phyloP scores from a whole-genome alignment of 2,113 vertebrate species.

The Synodontis membranacea region DNA sequence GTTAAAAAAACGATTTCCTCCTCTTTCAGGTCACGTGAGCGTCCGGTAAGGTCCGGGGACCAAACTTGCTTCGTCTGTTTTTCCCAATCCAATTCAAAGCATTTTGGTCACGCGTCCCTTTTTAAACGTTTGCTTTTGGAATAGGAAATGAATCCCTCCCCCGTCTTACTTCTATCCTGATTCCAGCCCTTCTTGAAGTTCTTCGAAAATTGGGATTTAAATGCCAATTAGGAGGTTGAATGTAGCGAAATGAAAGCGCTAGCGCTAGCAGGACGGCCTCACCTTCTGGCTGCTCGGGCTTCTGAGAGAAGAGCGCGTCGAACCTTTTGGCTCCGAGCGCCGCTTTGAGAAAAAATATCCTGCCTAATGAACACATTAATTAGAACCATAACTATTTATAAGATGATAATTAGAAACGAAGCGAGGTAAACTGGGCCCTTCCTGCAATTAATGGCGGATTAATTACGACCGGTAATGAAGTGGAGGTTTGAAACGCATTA shows the following conservation, averaged over 20 bases:
- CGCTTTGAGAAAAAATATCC: constrained; percentile 98
- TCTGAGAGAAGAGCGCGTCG: constrained; percentile 88
- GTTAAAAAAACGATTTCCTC: not conserved
- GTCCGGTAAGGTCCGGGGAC: constrained; percentile 8
- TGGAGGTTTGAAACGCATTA: constrained; percentile 99
- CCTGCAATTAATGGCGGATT: constrained; percentile 99
- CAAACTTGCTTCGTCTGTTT: not conserved
- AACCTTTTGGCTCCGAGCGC: constrained; percentile 98
- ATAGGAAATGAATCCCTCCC: constrained; percentile 63
- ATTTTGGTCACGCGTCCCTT: not conserved
- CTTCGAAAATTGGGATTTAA: constrained; percentile 99
- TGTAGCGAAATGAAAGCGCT: constrained; percentile 99
- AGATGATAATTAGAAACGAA: constrained; percentile 99
- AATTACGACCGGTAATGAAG: constrained; percentile 99
- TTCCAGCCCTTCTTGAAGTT: constrained; percentile 95
- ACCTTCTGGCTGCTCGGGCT: constrained; percentile 99
- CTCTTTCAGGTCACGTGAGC: constrained; percentile 5
- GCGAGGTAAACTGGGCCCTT: constrained; percentile 99
- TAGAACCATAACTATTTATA: constrained; percentile 99
- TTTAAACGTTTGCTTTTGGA: constrained; percentile 40
- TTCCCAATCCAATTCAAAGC: constrained; percentile 21
- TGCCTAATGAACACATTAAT: constrained; percentile 99
- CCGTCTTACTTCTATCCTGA: constrained; percentile 76
- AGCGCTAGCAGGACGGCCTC: constrained; percentile 96
- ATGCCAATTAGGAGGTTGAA: constrained; percentile 99